Conservation (phyloP, 2,888 invertebrate genomes). For the Eupithecia centaureata region DNA sequence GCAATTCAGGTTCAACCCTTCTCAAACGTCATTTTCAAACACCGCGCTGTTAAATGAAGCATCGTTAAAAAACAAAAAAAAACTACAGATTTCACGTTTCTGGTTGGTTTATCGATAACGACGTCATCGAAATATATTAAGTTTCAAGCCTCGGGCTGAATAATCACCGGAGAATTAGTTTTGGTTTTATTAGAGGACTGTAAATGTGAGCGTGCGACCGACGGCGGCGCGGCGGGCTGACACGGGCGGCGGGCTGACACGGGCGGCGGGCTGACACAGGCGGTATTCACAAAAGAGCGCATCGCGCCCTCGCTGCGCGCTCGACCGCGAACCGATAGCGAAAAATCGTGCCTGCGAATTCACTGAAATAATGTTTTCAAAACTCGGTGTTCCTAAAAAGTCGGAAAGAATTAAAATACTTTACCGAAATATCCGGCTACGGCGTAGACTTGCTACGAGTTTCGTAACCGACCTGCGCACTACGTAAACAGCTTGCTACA, state of each 20-base stretch:
- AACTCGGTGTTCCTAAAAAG: background rate
- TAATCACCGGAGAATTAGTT: constrained; percentile 13
- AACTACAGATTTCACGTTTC: background rate
- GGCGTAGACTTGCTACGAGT: background rate
- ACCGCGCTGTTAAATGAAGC: background rate
- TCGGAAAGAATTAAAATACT: background rate
- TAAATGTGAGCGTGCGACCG: background rate
- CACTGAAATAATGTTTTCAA: constrained; percentile 6
- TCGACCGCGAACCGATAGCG: constrained; percentile 51
- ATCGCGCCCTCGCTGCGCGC: constrained; percentile 32
- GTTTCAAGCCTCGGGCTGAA: background rate
- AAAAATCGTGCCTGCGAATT: constrained; percentile 53
- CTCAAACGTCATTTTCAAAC: constrained; percentile 16
- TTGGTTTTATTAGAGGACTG: constrained; percentile 9
- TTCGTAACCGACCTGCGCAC: background rate
- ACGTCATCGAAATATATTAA: background rate
- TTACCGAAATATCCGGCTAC: background rate
- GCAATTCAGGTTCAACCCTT: constrained; percentile 20
- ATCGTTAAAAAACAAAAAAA: background rate
- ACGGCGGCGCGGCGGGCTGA: no score
- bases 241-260: constrained; percentile 19
- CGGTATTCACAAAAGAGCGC: constrained; percentile 35
- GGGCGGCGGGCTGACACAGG: constrained; percentile 16
- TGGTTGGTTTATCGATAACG: background rate
- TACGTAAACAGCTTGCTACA: background rate